Base-by-base conservation (phyloP, 2,797 vertebrate species). In the Poecilia wingei region DNA sequence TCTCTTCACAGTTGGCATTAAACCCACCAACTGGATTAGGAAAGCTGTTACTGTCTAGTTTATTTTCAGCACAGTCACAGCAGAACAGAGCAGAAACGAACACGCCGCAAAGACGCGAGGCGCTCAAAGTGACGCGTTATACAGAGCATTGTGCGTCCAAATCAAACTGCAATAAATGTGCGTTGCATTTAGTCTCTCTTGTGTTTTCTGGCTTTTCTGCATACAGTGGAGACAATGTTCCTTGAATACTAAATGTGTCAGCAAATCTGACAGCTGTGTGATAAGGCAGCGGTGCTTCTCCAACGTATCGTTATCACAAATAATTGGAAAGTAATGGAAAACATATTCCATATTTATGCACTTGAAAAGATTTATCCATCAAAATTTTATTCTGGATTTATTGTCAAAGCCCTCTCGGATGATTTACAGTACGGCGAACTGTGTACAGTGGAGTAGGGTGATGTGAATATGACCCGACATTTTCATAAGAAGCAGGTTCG, bases 1-100 rank as follows among this genome's bases (percentile, higher is more conserved):
- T 68, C 46, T 51, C 57, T 76, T 80, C 84, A 84, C 81, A 84
- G 74, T 57, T 83, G 59, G 75, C 74, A 74, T 84, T 82, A 84
- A 87, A 82, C 82, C 79, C 76, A 75, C 76, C 80, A 76, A 33
- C 75, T 79, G 83, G 82, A 88, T 91, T 82, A 87, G 75, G 49
- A 78, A 43, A 81, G 61, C 66, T 45, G 68, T 45, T 55, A 47
- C 47, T 61, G 75, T 78, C 10, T 64, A 25, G 74, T 82, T 85
- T 86, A 82, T 89, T 88, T 91, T 75, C 64, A 83, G 76, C 81
- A 49, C 39, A 49, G n/a, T 22, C 31, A 61, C 61, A 74, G 20
- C n/a, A 47, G 74, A 79, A 82, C 41, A n/a, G 36, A 51, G 72
- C 49, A 22, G 59, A 79, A 36, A 69, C 31, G 51, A 43, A 6